Percentiles rank a stretch among this genome's conserved stretches.
Evolutionary conservation across 2,113 vertebrate genomes (phyloP).

Genomic region (Rhinogobius similis): DNA sequence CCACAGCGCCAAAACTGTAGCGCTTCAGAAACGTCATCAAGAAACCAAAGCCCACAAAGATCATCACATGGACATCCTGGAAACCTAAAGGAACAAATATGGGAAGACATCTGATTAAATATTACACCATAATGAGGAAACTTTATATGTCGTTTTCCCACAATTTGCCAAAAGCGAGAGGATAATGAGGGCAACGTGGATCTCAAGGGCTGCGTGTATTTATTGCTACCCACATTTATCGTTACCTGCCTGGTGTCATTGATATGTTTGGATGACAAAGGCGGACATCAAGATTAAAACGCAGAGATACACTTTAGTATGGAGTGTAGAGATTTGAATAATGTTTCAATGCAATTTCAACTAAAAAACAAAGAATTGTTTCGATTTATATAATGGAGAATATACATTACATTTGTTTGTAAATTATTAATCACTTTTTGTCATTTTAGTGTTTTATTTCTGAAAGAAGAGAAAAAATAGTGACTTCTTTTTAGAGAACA

Average conservation of each 20-base stretch:
- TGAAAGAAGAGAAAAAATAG: no score
- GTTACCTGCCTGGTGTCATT: not conserved
- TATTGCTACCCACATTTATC: not conserved
- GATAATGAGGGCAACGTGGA: not conserved
- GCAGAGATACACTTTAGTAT: not conserved
- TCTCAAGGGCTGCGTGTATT: not conserved
- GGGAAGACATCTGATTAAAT: not conserved
- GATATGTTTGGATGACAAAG: constrained; percentile 10
- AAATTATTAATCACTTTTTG: no score
- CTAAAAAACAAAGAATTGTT: no score
- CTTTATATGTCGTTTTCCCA: not conserved
- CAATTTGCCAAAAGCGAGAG: constrained; percentile 8
- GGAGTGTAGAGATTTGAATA: no score
- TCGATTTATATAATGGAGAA: no score
- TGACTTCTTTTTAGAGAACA: no score
- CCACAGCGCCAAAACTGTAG: constrained; percentile 90
- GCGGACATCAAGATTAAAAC: not conserved
- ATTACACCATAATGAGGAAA: not conserved
- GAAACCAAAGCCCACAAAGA: constrained; percentile 97
- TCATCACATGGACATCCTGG: constrained; percentile 98
- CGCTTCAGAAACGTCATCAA: constrained; percentile 96
- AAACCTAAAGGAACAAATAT: constrained; percentile 80
- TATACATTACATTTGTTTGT: no score
- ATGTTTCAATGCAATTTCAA: no score
- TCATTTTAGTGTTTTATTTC: no score